Percentiles rank a stretch among this genome's conserved stretches.
Conservation (phyloP, 2,797 vertebrate genomes). For the Spondyliosoma cantharus region DNA sequence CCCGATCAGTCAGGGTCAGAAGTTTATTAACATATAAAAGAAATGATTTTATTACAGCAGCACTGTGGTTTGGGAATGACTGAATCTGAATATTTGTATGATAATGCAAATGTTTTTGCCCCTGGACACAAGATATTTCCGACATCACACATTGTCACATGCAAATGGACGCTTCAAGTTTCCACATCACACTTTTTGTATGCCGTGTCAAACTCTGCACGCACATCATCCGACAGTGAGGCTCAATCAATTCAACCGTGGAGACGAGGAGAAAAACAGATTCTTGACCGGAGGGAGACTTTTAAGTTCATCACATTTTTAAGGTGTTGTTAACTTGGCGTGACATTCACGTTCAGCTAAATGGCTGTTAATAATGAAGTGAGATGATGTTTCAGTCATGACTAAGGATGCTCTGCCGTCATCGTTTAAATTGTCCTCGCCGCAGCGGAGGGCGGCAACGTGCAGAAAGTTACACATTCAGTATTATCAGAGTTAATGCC, state of each 20-base stretch:
- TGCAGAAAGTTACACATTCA: slow-evolving; percentile 9
- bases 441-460: slow-evolving; percentile 7
- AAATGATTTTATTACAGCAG: background rate
- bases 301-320: background rate
- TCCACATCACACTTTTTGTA: too few species aligned
- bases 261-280: too few species aligned
- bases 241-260: too few species aligned
- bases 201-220: too few species aligned
- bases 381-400: background rate
- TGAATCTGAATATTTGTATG: too few species aligned
- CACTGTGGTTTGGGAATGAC: background rate
- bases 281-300: too few species aligned
- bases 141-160: too few species aligned
- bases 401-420: background rate
- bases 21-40: background rate
- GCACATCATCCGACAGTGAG: too few species aligned
- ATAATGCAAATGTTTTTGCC: too few species aligned
- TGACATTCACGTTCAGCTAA: background rate
- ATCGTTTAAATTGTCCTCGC: background rate
- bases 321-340: background rate
- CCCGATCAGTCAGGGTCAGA: background rate
- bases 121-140: too few species aligned
- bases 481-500: background rate
- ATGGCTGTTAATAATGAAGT: background rate
- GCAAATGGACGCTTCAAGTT: too few species aligned